Evolutionary conservation across 1,140 invertebrate species (phyloP).

Genomic region (Periplaneta americana): DNA sequence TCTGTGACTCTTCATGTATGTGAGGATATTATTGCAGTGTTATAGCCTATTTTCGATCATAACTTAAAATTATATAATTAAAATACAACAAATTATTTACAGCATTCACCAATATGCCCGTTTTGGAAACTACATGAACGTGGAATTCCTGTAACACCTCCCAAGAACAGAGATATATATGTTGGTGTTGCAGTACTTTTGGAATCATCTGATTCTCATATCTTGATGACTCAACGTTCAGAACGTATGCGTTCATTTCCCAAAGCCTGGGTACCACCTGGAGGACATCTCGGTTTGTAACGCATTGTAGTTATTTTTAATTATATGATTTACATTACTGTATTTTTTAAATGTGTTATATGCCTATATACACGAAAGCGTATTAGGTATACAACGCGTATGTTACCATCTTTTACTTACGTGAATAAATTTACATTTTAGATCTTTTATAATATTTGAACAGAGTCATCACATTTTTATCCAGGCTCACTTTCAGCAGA

Average conservation of each 20-base stretch:
- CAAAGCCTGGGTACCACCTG: conserved; percentile 40
- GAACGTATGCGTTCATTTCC: conserved; percentile 38
- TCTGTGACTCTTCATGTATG: not conserved
- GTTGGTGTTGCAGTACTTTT: conserved; percentile 36
- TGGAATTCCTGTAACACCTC: not conserved
- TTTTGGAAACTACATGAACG: conserved; percentile 4
- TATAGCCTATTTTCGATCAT: not conserved
- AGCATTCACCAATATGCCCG: conserved; percentile 20
- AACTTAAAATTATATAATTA: not conserved
- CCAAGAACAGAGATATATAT: conserved; percentile 30
- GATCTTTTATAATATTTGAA: too few species aligned
- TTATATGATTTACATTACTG: too few species aligned
- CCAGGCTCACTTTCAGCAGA: too few species aligned
- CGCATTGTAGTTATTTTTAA: too few species aligned
- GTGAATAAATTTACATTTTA: too few species aligned
- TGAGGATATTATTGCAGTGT: not conserved
- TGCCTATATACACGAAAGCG: too few species aligned
- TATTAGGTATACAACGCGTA: too few species aligned
- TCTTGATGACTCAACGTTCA: conserved; percentile 37
- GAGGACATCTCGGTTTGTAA: conserved; percentile 30
- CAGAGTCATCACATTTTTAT: too few species aligned
- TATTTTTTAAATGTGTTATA: too few species aligned
- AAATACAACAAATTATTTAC: not conserved
- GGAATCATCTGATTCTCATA: conserved; percentile 33
- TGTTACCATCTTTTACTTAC: too few species aligned